These are phyloP conservation scores for Empidonax alnorum DNA, from an alignment of 2,113 vertebrate genomes.

Conservation along the genomic window DNA sequence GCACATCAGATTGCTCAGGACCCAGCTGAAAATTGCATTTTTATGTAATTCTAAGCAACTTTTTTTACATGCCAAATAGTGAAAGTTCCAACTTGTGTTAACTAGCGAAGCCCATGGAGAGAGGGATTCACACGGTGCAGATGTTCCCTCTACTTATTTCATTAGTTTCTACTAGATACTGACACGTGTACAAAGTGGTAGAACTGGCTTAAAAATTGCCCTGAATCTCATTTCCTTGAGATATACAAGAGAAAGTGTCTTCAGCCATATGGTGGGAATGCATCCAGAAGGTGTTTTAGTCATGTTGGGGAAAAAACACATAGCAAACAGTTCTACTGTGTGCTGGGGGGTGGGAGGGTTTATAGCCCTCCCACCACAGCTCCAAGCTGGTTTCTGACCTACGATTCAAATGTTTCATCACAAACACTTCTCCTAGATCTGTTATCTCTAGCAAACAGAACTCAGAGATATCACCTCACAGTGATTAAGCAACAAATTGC, in stretches of 20 bases:
- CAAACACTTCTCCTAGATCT: constrained; percentile 2
- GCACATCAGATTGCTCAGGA: background rate
- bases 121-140: background rate
- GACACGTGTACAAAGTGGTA: background rate
- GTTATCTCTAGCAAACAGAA: constrained; percentile 61
- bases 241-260: background rate
- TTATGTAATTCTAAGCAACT: background rate
- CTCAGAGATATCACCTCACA: background rate
- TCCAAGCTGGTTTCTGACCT: background rate
- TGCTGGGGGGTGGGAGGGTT: background rate
- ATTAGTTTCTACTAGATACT: background rate
- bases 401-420: constrained; percentile 1
- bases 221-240: background rate
- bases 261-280: background rate
- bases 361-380: background rate
- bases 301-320: accelerated
- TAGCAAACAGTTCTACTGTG: background rate
- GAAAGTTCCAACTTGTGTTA: background rate
- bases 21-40: background rate
- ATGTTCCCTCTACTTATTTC: background rate
- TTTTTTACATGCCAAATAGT: background rate
- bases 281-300: background rate
- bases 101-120: background rate
- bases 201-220: background rate
- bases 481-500: background rate